These are phyloP conservation scores for Coryphaenoides rupestris DNA, from an alignment of 2,113 vertebrate genomes.

Conservation along the genomic window DNA sequence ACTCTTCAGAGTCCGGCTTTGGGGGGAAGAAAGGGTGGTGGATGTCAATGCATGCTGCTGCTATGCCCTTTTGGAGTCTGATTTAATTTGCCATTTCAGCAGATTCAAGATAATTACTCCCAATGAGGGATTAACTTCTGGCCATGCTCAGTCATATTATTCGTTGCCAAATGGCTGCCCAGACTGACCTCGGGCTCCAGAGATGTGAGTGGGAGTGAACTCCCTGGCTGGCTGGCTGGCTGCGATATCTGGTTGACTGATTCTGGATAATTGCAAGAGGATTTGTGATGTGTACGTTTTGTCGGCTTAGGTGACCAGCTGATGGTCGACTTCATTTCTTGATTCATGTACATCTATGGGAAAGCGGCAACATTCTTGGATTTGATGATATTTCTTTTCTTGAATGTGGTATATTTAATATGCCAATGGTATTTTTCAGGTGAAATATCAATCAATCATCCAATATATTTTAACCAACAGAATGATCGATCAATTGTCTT, in stretches of 20 bases:
- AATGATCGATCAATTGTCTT: too few species aligned
- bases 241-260: neutral
- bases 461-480: too few species aligned
- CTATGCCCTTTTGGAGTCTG: conserved; percentile 16
- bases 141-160: conserved; percentile 45
- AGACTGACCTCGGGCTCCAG: conserved; percentile 18
- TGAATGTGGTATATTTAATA: too few species aligned
- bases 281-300: too few species aligned
- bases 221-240: neutral
- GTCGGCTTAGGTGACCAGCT: too few species aligned
- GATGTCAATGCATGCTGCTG: conserved; percentile 12
- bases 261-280: too few species aligned
- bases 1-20: conserved; percentile 7
- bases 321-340: too few species aligned
- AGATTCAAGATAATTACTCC: conserved; percentile 57
- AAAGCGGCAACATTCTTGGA: too few species aligned
- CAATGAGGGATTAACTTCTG: conserved; percentile 62
- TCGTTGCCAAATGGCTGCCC: conserved; percentile 22
- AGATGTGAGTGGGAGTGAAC: conserved; percentile 12
- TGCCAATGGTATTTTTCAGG: too few species aligned
- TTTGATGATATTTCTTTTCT: too few species aligned
- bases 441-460: too few species aligned
- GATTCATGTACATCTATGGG: too few species aligned
- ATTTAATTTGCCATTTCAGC: conserved; percentile 50
- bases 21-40: neutral